Base-by-base conservation (phyloP, 2,888 invertebrate species). In the Coremacera marginata region DNA sequence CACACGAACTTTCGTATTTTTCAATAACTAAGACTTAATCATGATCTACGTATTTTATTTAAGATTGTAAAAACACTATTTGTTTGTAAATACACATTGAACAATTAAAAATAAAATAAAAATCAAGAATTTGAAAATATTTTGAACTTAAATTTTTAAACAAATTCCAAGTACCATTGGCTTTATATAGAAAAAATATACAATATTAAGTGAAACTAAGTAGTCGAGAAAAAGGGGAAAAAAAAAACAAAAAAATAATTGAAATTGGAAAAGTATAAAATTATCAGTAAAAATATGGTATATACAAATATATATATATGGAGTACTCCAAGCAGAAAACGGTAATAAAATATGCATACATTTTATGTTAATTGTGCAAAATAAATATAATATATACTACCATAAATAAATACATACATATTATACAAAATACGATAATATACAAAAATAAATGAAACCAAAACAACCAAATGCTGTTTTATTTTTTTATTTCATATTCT, bases 161-260 rank as follows among this genome's bases (percentile, higher is more conserved):
- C 22, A 22, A 44, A 65, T 27, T 16, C 34, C 51, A 63, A 65
- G 31, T 73, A 52, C 63, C n/a, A 73, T 51, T 73, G 72, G 73
- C 63, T 73, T 73, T 73, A 73, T 63, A 73, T 73, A 73, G 63
- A 22, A 52, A n/a, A 73, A 63, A 73, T 63, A 65, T 73, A 73
- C 73, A 65, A 62, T 60, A 62, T 44, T 60, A 22, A 60, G 22
- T 19, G 60, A 27, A 52, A 25, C 25, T 52, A 27, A 34, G 68
- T 44, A 71, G 37, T 22, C 11, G 25, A 71, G 27, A 11, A 31
- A 57, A 27, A 16, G 31, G n/a, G n/a, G n/a, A n/a, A n/a, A n/a
- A n/a, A n/a, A n/a, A n/a, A n/a, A n/a, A n/a, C n/a, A n/a, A 22
- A 37, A 19, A 57, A 19, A 55, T 71, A 19, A 22, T n/a, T 34